Evolutionary conservation across 1,140 invertebrate genomes (phyloP), one percentile per base, ranked within the genome.

Genomic region (silkworm (Bombyx mori)): DNA sequence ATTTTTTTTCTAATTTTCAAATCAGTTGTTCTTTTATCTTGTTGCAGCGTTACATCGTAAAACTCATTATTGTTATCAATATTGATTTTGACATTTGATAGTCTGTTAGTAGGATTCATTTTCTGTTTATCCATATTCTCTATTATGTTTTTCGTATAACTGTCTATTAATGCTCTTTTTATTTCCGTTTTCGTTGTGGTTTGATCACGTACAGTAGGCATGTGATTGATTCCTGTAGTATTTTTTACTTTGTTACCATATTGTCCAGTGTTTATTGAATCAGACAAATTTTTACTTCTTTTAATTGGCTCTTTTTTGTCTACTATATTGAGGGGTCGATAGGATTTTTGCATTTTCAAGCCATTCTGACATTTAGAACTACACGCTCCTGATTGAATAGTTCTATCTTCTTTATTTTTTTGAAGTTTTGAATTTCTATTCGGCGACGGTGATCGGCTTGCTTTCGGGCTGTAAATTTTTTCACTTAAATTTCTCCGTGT

Each of bases 21-120:
- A 58, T 76, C 69, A 8, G 77, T 74, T 42, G 66, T 70, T 8
- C 61, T 45, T 52, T 63, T 59, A 43, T 58, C 65, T 51, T 75
- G 65, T 51, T 70, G 53, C 51, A 81, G 68, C 46, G 67, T 45
- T 22, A 81, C 65, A 56, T 76, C 68, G 56, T 80, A 84, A n/a
- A 56, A 54, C 62, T 81, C 76, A 18, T 68, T 71, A 8, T 75
- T 73, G 35, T 69, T 66, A n/a, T 82, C 70, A 54, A 82, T 79
- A 60, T 81, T 73, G n/a, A 82, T 65, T 48, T 69, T 69, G 8
- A 84, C 62, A 54, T 65, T 72, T 12, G 81, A 82, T 43, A 60
- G 69, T 68, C 46, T 63, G n/a, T 5, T 44, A 57, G 12, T 52
- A 42, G 44, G 54, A 50, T 18, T 47, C 35, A 6, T 57, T 63